Percentiles rank a stretch among this genome's conserved stretches.
Conservation (phyloP, 1,140 invertebrate species). For the Pseudomyrmex flavicornis region DNA sequence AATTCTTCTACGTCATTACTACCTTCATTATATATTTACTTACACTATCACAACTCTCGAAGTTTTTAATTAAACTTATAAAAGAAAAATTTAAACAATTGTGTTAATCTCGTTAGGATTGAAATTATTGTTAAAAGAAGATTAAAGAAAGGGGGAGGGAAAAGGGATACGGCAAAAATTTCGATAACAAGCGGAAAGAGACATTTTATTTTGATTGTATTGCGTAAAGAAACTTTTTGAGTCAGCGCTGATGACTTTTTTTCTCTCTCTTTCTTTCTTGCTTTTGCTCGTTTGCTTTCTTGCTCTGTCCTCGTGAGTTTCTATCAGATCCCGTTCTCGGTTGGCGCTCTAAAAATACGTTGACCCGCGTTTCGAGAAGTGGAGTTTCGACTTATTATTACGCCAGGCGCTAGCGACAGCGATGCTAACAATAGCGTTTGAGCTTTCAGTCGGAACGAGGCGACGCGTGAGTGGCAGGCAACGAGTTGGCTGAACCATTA, state of each 20-base stretch:
- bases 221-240: conserved; percentile 21
- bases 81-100: background rate
- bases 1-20: background rate
- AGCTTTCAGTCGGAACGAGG: conserved; percentile 70
- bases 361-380: conserved; percentile 83
- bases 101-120: background rate
- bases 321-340: conserved; percentile 59
- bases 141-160: background rate
- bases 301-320: conserved; percentile 2
- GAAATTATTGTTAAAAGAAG: background rate
- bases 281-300: background rate
- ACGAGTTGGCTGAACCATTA: conserved; percentile 83
- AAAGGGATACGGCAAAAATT: conserved; percentile 4
- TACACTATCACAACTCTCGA: background rate
- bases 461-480: conserved; percentile 38
- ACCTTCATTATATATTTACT: background rate
- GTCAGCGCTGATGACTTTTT: background rate
- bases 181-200: background rate
- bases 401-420: conserved; percentile 72
- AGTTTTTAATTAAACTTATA: background rate
- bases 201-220: conserved; percentile 4
- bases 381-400: conserved; percentile 84
- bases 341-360: conserved; percentile 80
- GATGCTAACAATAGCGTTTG: conserved; percentile 83
- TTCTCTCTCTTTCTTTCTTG: conserved; percentile 11